A percentile compares a stretch with the other conserved stretches of the same genome.
phyloP scores from a whole-genome alignment of 2,113 vertebrate genomes.

The Spilogale gracilis region DNA sequence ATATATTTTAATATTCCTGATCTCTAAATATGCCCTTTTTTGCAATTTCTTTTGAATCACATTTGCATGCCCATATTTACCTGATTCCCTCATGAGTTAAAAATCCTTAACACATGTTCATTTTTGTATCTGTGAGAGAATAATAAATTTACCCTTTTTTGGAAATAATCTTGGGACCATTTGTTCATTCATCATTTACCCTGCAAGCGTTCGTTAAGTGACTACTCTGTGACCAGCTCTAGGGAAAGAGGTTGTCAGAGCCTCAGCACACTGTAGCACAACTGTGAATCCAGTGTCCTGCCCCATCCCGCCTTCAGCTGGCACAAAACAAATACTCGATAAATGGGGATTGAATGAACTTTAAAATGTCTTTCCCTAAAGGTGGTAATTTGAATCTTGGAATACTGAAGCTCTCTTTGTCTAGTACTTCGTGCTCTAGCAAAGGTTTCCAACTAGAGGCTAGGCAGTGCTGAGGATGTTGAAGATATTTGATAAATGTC shows the following conservation, averaged over 20 bases:
- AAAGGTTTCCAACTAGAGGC: not conserved
- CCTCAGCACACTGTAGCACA: rapidly evolving
- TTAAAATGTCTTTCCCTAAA: not conserved
- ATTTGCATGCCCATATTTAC: not conserved
- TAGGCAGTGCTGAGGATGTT: not conserved
- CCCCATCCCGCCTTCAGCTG: rapidly evolving
- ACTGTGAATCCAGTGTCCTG: not conserved
- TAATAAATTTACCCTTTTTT: not conserved
- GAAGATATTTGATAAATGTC: not conserved
- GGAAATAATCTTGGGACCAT: not conserved
- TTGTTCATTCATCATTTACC: not conserved
- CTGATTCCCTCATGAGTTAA: not conserved
- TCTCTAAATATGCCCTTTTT: not conserved
- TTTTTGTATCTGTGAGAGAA: not conserved
- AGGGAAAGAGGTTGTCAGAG: not conserved
- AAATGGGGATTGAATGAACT: not conserved
- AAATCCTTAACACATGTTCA: not conserved
- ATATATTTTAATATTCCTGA: conserved; percentile 38
- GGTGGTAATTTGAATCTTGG: too few relatives aligned
- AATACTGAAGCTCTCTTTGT: too few relatives aligned
- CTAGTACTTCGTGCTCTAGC: not conserved
- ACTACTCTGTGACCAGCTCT: not conserved
- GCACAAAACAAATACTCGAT: not conserved
- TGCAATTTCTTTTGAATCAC: not conserved
- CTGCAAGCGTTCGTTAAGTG: not conserved